Evolutionary conservation across 1,140 invertebrate species (phyloP).

Genomic region (Drosophila littoralis): DNA sequence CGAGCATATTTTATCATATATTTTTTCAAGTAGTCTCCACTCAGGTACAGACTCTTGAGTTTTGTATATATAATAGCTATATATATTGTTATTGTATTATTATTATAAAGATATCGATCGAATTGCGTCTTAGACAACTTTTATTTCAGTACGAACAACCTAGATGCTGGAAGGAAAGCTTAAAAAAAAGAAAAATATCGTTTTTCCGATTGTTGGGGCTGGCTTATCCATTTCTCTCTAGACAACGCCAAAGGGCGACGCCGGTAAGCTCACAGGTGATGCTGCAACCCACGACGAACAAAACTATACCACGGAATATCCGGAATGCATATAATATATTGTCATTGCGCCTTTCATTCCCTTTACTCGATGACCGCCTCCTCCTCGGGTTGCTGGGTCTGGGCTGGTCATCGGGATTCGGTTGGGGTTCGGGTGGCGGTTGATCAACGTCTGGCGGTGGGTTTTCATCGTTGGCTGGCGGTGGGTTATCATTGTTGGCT

Average conservation of each 20-base stretch:
- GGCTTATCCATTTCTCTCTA: slow-evolving; percentile 8
- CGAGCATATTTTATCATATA: too few species aligned
- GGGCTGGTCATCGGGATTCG: background rate
- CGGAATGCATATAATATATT: background rate
- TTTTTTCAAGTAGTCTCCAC: too few species aligned
- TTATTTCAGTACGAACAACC: too few species aligned
- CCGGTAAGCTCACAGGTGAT: slow-evolving; percentile 22
- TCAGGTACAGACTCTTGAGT: too few species aligned
- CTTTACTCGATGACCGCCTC: too few species aligned
- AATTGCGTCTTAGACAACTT: too few species aligned
- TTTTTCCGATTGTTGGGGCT: background rate
- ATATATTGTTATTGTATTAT: too few species aligned
- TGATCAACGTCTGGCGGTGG: background rate
- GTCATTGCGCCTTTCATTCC: background rate
- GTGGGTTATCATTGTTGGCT: background rate
- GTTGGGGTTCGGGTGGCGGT: background rate
- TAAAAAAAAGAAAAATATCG: background rate
- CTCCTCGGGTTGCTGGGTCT: background rate
- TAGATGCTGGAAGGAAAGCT: too few species aligned
- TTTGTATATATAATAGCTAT: too few species aligned
- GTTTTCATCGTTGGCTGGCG: background rate
- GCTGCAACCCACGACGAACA: slow-evolving; percentile 27
- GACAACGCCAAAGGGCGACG: background rate
- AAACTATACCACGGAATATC: slow-evolving; percentile 8
- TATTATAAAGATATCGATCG: too few species aligned